Conservation (phyloP, 2,888 invertebrate species). For the Cataglyphis albicans region DNA sequence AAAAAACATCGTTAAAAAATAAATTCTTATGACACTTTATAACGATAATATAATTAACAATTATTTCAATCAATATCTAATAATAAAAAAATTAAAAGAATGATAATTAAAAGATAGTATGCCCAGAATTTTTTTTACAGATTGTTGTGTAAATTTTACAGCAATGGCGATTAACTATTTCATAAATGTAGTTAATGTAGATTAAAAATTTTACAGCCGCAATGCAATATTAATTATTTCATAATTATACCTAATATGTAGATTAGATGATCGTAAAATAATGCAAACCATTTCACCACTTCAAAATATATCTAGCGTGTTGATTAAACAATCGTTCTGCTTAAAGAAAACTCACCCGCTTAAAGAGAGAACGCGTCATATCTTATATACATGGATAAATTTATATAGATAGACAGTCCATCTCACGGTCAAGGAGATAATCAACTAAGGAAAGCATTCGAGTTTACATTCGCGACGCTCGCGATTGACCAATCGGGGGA, state of each 20-base stretch:
- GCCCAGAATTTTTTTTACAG: background rate
- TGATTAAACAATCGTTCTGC: background rate
- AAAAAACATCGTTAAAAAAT: background rate
- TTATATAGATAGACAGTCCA: background rate
- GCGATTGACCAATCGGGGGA: background rate
- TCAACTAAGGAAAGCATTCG: background rate
- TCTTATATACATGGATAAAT: background rate
- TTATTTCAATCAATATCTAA: background rate
- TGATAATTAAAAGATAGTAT: background rate
- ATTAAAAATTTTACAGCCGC: background rate
- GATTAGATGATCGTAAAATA: background rate
- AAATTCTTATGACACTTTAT: background rate
- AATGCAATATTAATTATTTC: background rate
- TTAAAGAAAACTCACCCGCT: background rate
- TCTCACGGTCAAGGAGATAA: background rate
- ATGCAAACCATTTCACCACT: background rate
- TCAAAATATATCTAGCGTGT: background rate
- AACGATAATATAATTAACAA: background rate
- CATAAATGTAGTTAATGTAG: background rate
- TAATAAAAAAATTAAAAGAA: background rate
- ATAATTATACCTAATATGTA: background rate
- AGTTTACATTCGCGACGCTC: background rate
- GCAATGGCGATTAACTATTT: background rate
- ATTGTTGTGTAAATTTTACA: background rate
- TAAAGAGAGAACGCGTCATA: background rate